Percentiles rank a stretch among this genome's conserved stretches.
Conservation (phyloP, 2,888 invertebrate species). For the Trissolcus brochymenae region DNA sequence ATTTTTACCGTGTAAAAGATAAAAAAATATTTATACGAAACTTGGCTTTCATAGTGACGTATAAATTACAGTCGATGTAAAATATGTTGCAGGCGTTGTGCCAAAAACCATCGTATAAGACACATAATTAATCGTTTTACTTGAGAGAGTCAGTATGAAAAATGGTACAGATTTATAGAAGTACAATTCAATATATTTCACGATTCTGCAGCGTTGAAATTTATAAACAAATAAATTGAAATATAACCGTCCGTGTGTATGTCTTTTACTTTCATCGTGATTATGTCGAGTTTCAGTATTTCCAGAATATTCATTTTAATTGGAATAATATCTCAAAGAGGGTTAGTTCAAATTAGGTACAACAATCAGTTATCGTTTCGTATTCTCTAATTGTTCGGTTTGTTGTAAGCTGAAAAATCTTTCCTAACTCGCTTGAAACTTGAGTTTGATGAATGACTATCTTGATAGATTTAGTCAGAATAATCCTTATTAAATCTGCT, state of each 20-base stretch:
- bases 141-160: constrained; percentile 49
- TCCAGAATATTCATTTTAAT: neutral
- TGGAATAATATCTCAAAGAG: constrained; percentile 4
- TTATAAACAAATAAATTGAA: constrained; percentile 46
- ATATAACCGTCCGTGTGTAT: constrained; percentile 11
- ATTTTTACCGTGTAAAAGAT: constrained; percentile 17
- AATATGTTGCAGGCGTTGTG: constrained; percentile 52
- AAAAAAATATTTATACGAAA: constrained; percentile 47
- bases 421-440: no score
- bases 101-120: constrained; percentile 51
- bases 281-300: neutral
- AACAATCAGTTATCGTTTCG: constrained; percentile 3
- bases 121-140: constrained; percentile 55
- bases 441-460: no score
- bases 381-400: neutral
- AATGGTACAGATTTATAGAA: constrained; percentile 48
- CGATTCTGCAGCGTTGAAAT: constrained; percentile 4
- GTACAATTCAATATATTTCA: constrained; percentile 37
- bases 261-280: neutral
- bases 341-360: constrained; percentile 1
- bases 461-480: no score
- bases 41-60: constrained; percentile 48
- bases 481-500: no score
- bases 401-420: no score
- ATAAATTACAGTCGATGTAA: constrained; percentile 55